phyloP scores from a whole-genome alignment of 2,888 invertebrate species.

The Diogma glabrata region DNA sequence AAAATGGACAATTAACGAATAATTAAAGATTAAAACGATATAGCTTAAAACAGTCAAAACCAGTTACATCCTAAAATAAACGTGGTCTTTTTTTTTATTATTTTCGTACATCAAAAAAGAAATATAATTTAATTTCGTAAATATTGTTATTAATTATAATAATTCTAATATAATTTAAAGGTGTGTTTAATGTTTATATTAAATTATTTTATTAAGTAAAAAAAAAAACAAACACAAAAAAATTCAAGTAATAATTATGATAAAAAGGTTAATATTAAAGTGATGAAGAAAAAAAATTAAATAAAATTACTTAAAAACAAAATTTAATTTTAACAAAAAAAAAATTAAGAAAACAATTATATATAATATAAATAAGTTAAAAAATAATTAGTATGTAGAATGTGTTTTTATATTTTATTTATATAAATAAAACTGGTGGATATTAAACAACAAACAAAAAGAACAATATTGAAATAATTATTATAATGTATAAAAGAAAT shows the following conservation, averaged over 20 bases:
- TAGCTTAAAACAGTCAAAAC: no score
- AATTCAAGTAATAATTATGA: neutral
- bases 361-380: slow-evolving; percentile 5
- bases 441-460: neutral
- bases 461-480: no score
- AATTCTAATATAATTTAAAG: no score
- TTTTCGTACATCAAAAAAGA: no score
- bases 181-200: slow-evolving; percentile 1
- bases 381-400: neutral
- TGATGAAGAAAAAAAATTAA: slow-evolving; percentile 1
- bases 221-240: neutral
- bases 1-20: no score
- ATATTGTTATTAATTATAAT: no score
- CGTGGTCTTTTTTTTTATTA: no score
- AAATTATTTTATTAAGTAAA: slow-evolving; percentile 1
- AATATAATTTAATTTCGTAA: no score
- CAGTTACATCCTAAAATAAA: no score
- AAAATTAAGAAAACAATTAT: slow-evolving; percentile 1
- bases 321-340: no score
- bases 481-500: neutral
- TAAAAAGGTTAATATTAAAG: no score
- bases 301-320: slow-evolving; percentile 2
- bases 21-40: no score
- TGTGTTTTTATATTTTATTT: slow-evolving; percentile 5
- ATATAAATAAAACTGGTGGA: neutral